phyloP scores from a whole-genome alignment of 2,888 invertebrate genomes.

The Watsonalla binaria region DNA sequence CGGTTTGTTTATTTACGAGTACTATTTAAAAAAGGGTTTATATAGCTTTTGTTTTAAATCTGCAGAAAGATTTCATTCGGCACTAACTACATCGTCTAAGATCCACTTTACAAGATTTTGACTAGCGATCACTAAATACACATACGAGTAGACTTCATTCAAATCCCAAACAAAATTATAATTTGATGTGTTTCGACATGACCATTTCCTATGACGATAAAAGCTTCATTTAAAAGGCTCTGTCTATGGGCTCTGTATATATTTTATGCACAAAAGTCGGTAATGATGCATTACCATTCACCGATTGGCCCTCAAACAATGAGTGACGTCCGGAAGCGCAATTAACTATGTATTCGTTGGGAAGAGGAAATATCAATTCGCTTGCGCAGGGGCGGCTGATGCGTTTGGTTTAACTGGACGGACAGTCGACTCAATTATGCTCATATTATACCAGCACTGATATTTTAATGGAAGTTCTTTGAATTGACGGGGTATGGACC shows the following conservation, averaged over 20 bases:
- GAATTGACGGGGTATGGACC: not conserved
- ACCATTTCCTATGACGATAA: conserved; percentile 1
- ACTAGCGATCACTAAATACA: too few relatives aligned
- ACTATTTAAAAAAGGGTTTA: too few relatives aligned
- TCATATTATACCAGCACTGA: conserved; percentile 27
- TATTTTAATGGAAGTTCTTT: conserved; percentile 11
- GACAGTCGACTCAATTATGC: conserved; percentile 55
- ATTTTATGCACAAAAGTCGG: not conserved
- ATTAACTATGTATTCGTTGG: conserved; percentile 71
- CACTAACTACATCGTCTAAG: too few relatives aligned
- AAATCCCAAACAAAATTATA: too few relatives aligned
- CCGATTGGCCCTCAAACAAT: conserved; percentile 60
- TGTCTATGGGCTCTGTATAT: not conserved
- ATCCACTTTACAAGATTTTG: too few relatives aligned
- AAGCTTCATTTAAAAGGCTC: not conserved
- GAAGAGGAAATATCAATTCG: conserved; percentile 78
- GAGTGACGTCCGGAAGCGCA: conserved; percentile 72
- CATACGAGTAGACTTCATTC: too few relatives aligned
- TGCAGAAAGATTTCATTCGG: too few relatives aligned
- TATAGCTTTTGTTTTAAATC: too few relatives aligned
- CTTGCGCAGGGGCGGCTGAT: conserved; percentile 39
- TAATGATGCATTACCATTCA: conserved; percentile 35
- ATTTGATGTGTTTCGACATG: not conserved
- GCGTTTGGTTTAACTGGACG: conserved; percentile 44
- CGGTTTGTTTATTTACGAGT: not conserved